phyloP scores from a whole-genome alignment of 53 echinoderm and acorn worm species.

The Temnopleurus reevesii region DNA sequence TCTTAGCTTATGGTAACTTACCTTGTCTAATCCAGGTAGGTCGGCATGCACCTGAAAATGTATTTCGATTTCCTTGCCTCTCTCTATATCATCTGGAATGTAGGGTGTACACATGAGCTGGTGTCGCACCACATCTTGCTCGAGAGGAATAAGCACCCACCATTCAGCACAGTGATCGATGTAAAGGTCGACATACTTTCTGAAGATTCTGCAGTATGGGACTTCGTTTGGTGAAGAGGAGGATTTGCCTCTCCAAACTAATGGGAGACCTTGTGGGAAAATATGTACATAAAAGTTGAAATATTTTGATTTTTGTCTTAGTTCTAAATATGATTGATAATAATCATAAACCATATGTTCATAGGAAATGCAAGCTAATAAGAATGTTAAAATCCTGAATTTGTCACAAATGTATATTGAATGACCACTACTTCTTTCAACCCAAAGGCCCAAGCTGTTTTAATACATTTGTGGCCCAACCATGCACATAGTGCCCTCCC shows the following conservation, averaged over 20 bases:
- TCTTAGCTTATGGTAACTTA: not conserved
- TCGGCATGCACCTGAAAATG: not conserved
- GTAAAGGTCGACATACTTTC: not conserved
- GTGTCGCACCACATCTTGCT: not conserved
- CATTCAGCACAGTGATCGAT: conserved; percentile 26
- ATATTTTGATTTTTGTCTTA: too few species aligned
- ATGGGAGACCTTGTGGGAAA: not conserved
- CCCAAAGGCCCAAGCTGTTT: too few species aligned
- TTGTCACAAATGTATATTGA: too few species aligned
- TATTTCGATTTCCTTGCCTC: not conserved
- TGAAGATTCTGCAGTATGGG: not conserved
- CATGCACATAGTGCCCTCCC: too few species aligned
- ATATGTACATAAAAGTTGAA: too few species aligned
- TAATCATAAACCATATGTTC: too few species aligned
- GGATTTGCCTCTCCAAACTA: not conserved
- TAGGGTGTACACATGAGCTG: conserved; percentile 9
- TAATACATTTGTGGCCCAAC: too few species aligned
- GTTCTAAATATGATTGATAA: too few species aligned
- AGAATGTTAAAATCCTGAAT: too few species aligned
- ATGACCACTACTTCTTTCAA: too few species aligned
- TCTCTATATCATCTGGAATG: not conserved
- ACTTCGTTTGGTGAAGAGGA: not conserved
- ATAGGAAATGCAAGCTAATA: too few species aligned
- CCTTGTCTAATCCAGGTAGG: not conserved
- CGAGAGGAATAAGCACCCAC: conserved; percentile 15